Evolutionary conservation across 2,888 invertebrate species (phyloP), one percentile per base, ranked within the genome.

Genomic region (Crioceris asparagi): DNA sequence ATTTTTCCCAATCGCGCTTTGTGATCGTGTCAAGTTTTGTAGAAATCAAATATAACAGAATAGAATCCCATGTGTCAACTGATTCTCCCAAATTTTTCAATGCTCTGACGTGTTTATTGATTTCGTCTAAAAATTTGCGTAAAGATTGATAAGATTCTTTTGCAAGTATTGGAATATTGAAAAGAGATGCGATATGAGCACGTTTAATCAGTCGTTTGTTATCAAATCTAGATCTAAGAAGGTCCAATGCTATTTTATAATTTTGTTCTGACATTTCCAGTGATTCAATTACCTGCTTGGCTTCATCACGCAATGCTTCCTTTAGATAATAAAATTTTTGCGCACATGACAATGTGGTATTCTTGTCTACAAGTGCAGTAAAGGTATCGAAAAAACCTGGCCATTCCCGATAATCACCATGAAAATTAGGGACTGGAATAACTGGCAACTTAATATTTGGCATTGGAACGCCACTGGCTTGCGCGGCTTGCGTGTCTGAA

Each of bases 191-290:
- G 17, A 44, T 26, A 21, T 46, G 45, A 17, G 35, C 35, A 14
- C 36, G 18, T 29, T 38, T 26, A n/a, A 45, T 45, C 7, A 34
- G 15, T 26, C 39, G 26, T 45, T 41, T 45, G 10, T 43, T 43
- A 14, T 41, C 33, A 21, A 36, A 45, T 7, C 43, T 27, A 19
- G 36, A 35, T 17, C 34, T 30, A 14, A 44, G 26, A 36, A 34
- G 30, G 10, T 26, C 17, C 34, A 33, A 42, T 12, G 37, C 42
- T 12, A 34, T 39, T 3, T 14, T 16, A 29, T 44, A 44, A 35
- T 39, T 42, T 21, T 38, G 18, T n/a, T 30, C 29, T 5, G 42
- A 31, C 17, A 36, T 18, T 5, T 32, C n/a, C n/a, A n/a, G n/a
- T n/a, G n/a, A n/a, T n/a, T n/a, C n/a, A n/a, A n/a, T n/a, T n/a